phyloP scores from a whole-genome alignment of 2,888 invertebrate genomes.

The Drosophila recens region DNA sequence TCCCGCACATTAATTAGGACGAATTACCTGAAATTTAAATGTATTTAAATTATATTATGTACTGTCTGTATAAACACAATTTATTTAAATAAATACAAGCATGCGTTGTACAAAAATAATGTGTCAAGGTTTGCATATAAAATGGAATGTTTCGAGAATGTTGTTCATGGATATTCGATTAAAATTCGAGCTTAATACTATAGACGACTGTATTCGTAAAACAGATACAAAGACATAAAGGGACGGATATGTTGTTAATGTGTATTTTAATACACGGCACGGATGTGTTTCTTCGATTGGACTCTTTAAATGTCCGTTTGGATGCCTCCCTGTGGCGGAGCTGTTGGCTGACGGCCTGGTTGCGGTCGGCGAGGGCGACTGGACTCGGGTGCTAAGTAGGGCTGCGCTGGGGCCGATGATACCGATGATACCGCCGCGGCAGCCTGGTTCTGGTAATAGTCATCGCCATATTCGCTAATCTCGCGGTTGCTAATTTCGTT shows the following conservation, averaged over 20 bases:
- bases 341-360: slow-evolving; percentile 68
- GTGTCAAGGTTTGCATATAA: slow-evolving; percentile 32
- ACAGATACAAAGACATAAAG: slow-evolving; percentile 6
- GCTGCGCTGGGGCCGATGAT: slow-evolving; percentile 26
- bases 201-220: slow-evolving; percentile 6
- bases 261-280: slow-evolving; percentile 23
- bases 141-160: slow-evolving; percentile 37
- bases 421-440: slow-evolving; percentile 25
- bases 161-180: slow-evolving; percentile 39
- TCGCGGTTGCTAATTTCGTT: slow-evolving; percentile 90
- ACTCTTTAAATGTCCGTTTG: slow-evolving; percentile 90
- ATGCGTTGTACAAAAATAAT: slow-evolving; percentile 30
- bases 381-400: slow-evolving; percentile 75
- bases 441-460: slow-evolving; percentile 77
- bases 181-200: slow-evolving; percentile 40
- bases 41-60: background rate
- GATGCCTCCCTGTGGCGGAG: slow-evolving; percentile 84
- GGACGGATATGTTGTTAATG: slow-evolving; percentile 37
- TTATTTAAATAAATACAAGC: slow-evolving; percentile 47
- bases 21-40: background rate
- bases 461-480: slow-evolving; percentile 88
- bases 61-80: slow-evolving; percentile 37
- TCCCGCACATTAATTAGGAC: background rate
- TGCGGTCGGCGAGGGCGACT: slow-evolving; percentile 81
- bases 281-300: background rate